Evolutionary conservation across 2,797 vertebrate genomes (phyloP).

Genomic region (Antennarius maculatus): DNA sequence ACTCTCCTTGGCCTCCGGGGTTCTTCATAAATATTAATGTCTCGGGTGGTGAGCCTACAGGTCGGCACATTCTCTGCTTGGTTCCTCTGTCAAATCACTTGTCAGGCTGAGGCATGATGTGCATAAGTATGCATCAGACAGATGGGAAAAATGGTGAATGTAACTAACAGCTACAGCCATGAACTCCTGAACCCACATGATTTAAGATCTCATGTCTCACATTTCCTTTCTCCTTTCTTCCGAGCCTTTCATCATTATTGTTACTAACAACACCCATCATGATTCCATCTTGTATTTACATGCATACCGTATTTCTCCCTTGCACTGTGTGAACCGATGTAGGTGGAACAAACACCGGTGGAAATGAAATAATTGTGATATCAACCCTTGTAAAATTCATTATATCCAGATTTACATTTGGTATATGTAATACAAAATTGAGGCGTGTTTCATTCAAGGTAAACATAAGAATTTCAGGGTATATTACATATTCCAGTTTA

Average conservation of each 20-base stretch:
- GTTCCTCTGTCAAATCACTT: constrained; percentile 73
- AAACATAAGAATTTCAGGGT: constrained; percentile 16
- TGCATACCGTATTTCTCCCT: background rate
- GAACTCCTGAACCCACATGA: constrained; percentile 45
- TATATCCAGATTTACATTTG: constrained; percentile 26
- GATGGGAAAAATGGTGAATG: constrained; percentile 65
- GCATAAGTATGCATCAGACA: constrained; percentile 69
- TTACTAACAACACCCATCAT: constrained; percentile 13
- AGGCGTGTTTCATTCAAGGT: constrained; percentile 33
- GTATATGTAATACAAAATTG: constrained; percentile 37
- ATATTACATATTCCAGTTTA: constrained; percentile 29
- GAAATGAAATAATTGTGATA: background rate
- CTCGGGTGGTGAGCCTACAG: constrained; percentile 59
- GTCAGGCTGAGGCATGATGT: constrained; percentile 65
- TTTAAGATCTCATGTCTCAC: constrained; percentile 37
- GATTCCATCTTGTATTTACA: background rate
- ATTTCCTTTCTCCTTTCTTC: constrained; percentile 12
- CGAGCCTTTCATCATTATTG: constrained; percentile 22
- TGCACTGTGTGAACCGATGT: background rate
- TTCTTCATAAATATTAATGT: constrained; percentile 74
- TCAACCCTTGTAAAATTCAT: background rate
- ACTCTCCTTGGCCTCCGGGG: constrained; percentile 67
- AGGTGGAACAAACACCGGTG: constrained; percentile 15
- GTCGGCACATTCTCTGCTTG: constrained; percentile 58
- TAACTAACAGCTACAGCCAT: constrained; percentile 44